Percentiles rank a stretch among this genome's conserved stretches.
Conservation (phyloP, 2,888 invertebrate genomes). For the Antitype chi region DNA sequence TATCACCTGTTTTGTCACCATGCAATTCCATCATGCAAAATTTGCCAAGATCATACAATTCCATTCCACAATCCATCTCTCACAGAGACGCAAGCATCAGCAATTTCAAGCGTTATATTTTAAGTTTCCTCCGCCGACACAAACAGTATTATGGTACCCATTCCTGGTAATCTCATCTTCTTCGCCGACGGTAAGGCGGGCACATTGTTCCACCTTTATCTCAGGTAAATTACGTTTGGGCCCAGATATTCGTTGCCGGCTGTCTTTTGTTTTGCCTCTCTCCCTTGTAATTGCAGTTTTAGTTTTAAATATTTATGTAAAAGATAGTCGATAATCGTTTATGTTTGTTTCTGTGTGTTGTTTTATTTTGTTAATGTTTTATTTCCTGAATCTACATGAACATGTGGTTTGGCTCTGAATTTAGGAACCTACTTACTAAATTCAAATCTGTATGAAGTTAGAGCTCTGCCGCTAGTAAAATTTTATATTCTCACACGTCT, state of each 20-base stretch:
- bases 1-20: not conserved
- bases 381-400: not conserved
- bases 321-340: conserved; percentile 46
- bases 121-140: conserved; percentile 62
- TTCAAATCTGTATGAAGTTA: not conserved
- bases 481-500: conserved; percentile 13
- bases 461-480: conserved; percentile 1
- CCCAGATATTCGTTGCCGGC: conserved; percentile 66
- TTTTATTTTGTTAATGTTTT: not conserved
- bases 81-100: conserved; percentile 37
- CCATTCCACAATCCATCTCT: conserved; percentile 33
- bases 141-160: conserved; percentile 74
- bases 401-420: conserved; percentile 2
- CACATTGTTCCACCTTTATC: conserved; percentile 82
- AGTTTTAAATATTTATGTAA: conserved; percentile 67
- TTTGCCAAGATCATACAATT: conserved; percentile 24
- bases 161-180: conserved; percentile 80
- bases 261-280: conserved; percentile 67
- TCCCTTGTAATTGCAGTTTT: conserved; percentile 68
- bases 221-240: conserved; percentile 79
- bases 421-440: not conserved
- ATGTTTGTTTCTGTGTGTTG: not conserved
- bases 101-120: conserved; percentile 65
- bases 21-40: not conserved
- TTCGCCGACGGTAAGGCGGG: conserved; percentile 69